A percentile compares a stretch with the other conserved stretches of the same genome.
Conservation (phyloP, 2,888 invertebrate genomes). For the Rugalucina vietnamica region DNA sequence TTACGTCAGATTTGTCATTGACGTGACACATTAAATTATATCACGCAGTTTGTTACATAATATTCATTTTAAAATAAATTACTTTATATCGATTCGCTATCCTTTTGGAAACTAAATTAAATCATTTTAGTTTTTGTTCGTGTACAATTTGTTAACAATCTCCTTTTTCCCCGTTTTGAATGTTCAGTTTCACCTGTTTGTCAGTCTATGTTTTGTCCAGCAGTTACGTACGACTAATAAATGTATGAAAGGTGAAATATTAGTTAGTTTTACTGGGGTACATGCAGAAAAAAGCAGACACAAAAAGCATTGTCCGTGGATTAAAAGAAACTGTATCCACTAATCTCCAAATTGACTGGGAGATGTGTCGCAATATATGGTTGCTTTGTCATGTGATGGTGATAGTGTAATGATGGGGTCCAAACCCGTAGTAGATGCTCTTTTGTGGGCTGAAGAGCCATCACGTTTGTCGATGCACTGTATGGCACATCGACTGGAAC, state of each 20-base stretch:
- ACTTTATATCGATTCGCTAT: too few relatives aligned
- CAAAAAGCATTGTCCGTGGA: slow-evolving; percentile 31
- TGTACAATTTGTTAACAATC: too few relatives aligned
- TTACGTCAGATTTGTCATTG: too few relatives aligned
- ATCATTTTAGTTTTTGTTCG: too few relatives aligned
- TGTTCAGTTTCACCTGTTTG: too few relatives aligned
- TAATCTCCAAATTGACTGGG: slow-evolving; percentile 23
- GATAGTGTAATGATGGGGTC: slow-evolving; percentile 45
- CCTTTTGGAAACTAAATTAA: too few relatives aligned
- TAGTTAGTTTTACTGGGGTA: slow-evolving; percentile 26
- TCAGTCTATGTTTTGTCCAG: too few relatives aligned
- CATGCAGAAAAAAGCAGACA: slow-evolving; percentile 39
- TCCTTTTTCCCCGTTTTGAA: too few relatives aligned
- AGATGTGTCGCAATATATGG: slow-evolving; percentile 28
- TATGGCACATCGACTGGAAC: slow-evolving; percentile 46
- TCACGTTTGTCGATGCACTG: slow-evolving; percentile 40
- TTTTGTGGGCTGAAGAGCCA: slow-evolving; percentile 40
- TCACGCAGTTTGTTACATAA: too few relatives aligned
- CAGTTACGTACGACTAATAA: too few relatives aligned
- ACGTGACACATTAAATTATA: too few relatives aligned
- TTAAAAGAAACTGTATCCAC: background rate
- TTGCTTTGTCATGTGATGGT: slow-evolving; percentile 42
- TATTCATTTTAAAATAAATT: too few relatives aligned
- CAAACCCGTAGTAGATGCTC: slow-evolving; percentile 34
- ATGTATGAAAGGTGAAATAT: slow-evolving; percentile 30